Evolutionary conservation across 1,140 invertebrate genomes (phyloP).

Genomic region (Drosophila ogumai): DNA sequence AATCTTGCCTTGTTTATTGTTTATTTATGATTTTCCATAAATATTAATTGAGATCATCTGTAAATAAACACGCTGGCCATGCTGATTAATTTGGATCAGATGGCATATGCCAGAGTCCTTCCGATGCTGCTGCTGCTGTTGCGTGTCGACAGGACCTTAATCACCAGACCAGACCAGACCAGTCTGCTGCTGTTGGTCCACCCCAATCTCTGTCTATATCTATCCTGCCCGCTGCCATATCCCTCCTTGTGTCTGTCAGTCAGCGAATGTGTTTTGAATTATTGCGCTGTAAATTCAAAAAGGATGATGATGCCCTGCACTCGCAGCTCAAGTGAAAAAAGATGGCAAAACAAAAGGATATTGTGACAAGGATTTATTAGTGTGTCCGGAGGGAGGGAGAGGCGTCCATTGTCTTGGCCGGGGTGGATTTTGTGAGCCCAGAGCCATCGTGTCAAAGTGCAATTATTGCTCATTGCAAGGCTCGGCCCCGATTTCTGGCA

Average conservation of each 20-base stretch:
- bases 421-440: constrained; percentile 58
- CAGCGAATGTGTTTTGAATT: constrained; percentile 80
- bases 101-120: constrained; percentile 22
- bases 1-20: not conserved
- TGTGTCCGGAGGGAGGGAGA: constrained; percentile 2
- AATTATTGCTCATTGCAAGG: constrained; percentile 70
- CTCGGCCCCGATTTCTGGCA: constrained; percentile 62
- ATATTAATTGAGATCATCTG: constrained; percentile 11
- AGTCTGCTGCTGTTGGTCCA: constrained; percentile 25
- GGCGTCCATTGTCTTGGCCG: constrained; percentile 59
- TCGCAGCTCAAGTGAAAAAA: constrained; percentile 56
- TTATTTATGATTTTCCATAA: not conserved
- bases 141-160: constrained; percentile 77
- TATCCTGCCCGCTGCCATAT: not conserved
- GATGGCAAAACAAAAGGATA: constrained; percentile 80
- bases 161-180: constrained; percentile 30
- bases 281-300: constrained; percentile 80
- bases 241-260: constrained; percentile 48
- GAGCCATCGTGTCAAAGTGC: constrained; percentile 59
- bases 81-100: constrained; percentile 47
- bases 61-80: not conserved
- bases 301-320: constrained; percentile 54
- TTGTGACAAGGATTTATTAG: constrained; percentile 83
- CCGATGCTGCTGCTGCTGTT: constrained; percentile 12
- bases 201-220: not conserved